A percentile compares a stretch with the other conserved stretches of the same genome.
Evolutionary conservation across 2,797 vertebrate genomes (phyloP).

Genomic region (Gymnothorax reevesii): DNA sequence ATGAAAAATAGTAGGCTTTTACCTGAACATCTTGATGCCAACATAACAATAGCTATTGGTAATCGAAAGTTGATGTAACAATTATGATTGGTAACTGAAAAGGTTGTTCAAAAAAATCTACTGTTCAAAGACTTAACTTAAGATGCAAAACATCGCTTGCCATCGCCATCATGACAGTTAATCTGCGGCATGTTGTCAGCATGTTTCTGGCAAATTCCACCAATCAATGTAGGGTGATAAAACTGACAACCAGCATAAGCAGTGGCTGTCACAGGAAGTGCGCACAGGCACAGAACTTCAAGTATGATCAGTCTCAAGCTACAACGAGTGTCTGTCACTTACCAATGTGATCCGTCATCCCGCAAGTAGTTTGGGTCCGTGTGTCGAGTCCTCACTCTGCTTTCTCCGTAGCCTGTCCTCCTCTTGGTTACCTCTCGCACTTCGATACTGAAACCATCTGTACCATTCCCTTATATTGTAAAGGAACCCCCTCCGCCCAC

Average conservation of each 20-base stretch:
- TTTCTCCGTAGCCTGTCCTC: conserved; percentile 22
- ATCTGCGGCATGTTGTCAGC: not conserved
- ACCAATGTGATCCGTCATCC: conserved; percentile 43
- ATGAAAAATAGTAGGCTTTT: too few species aligned
- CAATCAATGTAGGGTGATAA: not conserved
- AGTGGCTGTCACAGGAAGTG: not conserved
- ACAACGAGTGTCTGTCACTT: conserved; percentile 20
- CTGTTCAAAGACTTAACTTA: not conserved
- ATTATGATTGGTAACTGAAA: too few species aligned
- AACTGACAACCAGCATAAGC: not conserved
- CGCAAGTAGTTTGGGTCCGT: not conserved
- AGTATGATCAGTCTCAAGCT: not conserved
- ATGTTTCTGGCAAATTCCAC: not conserved
- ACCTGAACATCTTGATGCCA: too few species aligned
- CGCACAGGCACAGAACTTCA: not conserved
- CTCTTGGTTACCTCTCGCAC: conserved; percentile 18
- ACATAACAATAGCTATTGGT: too few species aligned
- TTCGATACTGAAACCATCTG: conserved; percentile 34
- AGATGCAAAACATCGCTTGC: not conserved
- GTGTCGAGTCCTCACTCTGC: not conserved
- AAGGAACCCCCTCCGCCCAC: conserved; percentile 39
- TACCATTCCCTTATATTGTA: conserved; percentile 59
- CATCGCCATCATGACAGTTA: not conserved
- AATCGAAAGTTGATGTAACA: too few species aligned
- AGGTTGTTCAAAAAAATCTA: too few species aligned